Evolutionary conservation across 2,888 invertebrate species (phyloP), one percentile per base, ranked within the genome.

Genomic region (Melangyna quadrimaculata): DNA sequence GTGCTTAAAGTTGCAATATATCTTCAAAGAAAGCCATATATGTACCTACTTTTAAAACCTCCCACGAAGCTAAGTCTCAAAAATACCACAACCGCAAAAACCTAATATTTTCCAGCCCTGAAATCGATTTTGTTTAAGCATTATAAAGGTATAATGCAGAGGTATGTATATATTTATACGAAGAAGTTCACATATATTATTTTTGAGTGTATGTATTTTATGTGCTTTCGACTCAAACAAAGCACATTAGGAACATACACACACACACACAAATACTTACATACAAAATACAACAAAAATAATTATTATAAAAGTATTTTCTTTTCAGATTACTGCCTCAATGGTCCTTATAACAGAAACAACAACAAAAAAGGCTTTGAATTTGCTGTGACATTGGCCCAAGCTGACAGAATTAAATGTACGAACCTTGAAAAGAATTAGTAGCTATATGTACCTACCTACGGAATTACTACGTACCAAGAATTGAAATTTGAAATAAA

Each of bases 1-100:
- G 69, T 73, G 40, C 73, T 73, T 43, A 78, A 78, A 53, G 40
- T 55, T 61, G 61, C 53, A 61, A 69, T 48, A 53, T 63, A 48
- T 17, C 24, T n/a, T 1, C 37, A 17, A 3, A 10, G 4, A 22
- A 37, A 9, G 22, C 4, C n/a, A 29, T 24, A 55, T 14, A 12
- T 37, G n/a, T n/a, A 17, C 19, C 22, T 14, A 48, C 3, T 51
- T 24, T 5, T n/a, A 12, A 57, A 57, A 7, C 19, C 59, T 3
- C 35, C 22, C 22, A 35, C 6, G 22, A 59, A 22, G 1, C 59
- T 37, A 24, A n/a, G 24, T 22, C 10, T 4, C 55, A 55, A 51
- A 24, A 12, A 12, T 3, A n/a, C 9, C 14, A 1, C 37, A 37
- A 61, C 59, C 35, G 3, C 40, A 43, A 9, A 9, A 59, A 37